Evolutionary conservation across 92 coral and sea anemone genomes (phyloP).

Genomic region (Siderastrea siderea): DNA sequence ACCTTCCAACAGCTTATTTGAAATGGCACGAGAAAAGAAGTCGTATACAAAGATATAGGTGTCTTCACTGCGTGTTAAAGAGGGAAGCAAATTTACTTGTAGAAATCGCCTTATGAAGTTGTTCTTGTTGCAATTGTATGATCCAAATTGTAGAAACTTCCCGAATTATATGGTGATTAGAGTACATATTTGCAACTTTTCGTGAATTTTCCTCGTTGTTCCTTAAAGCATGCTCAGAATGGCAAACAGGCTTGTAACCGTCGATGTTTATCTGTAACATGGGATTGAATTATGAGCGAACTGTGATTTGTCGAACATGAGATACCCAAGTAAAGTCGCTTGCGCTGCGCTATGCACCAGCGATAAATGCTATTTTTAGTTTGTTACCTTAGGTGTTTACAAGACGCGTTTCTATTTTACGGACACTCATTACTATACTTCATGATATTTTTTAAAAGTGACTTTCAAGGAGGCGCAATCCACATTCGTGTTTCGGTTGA

Average conservation of each 20-base stretch:
- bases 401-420: too few species aligned
- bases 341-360: too few species aligned
- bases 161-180: background rate
- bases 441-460: too few species aligned
- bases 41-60: background rate
- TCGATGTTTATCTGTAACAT: slow-evolving; percentile 10
- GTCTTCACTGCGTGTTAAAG: background rate
- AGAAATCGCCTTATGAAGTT: background rate
- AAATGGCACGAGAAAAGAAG: background rate
- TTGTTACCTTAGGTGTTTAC: too few species aligned
- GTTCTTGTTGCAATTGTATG: background rate
- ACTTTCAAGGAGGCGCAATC: too few species aligned
- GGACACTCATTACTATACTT: too few species aligned
- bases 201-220: background rate
- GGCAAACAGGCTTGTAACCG: background rate
- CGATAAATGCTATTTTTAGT: too few species aligned
- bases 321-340: background rate
- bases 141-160: background rate
- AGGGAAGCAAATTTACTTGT: background rate
- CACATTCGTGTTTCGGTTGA: too few species aligned
- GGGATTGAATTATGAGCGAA: slow-evolving; percentile 14
- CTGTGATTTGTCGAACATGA: slow-evolving; percentile 9
- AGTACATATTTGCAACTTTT: background rate
- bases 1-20: background rate
- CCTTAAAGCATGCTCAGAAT: background rate